Base-by-base conservation (phyloP, 1,140 invertebrate genomes). In the Chionoecetes opilio region DNA sequence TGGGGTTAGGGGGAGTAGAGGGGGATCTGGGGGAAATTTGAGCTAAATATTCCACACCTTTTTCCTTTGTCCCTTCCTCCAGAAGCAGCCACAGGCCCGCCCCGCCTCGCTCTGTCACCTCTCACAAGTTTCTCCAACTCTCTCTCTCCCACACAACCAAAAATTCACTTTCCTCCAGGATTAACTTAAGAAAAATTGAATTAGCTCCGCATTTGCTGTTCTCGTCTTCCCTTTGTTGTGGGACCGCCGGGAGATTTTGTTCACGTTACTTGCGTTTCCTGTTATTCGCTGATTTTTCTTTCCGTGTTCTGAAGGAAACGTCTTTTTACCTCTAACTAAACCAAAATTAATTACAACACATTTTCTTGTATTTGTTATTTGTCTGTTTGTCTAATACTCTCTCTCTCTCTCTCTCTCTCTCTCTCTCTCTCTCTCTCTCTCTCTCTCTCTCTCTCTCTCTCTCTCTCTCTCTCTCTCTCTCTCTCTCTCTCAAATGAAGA, bases 171-270 rank as follows among this genome's bases (percentile, higher is more conserved):
- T 75, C 1, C 63, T n/a, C 63, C 11, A 21, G 63, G 21, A 75
- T 75, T 75, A 75, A n/a, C 63, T 75, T 75, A 75, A n/a, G 63
- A 6, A 75, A 75, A 75, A 75, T 75, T 21, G n/a, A 75, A 75
- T 75, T 75, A 75, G 63, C 11, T 75, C 63, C n/a, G 63, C n/a
- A 75, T 75, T 75, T n/a, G 63, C 63, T 75, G 63, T 75, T 26
- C n/a, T 75, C 21, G 9, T 21, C 63, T 26, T n/a, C 6, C 63
- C 63, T 26, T 75, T 75, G 26, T 75, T 75, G 63, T 75, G n/a
- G 63, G 26, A 75, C 1, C 63, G 26, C 63, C 21, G 63, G n/a
- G 26, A 26, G 26, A 75, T 26, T 75, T 75, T 75, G 11, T 75
- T 17, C 26, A 75, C n/a, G 63, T 21, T 75, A n/a, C 21, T n/a